These are phyloP conservation scores for Sesamia nonagrioides DNA, from an alignment of 1,140 invertebrate species.

Conservation along the genomic window DNA sequence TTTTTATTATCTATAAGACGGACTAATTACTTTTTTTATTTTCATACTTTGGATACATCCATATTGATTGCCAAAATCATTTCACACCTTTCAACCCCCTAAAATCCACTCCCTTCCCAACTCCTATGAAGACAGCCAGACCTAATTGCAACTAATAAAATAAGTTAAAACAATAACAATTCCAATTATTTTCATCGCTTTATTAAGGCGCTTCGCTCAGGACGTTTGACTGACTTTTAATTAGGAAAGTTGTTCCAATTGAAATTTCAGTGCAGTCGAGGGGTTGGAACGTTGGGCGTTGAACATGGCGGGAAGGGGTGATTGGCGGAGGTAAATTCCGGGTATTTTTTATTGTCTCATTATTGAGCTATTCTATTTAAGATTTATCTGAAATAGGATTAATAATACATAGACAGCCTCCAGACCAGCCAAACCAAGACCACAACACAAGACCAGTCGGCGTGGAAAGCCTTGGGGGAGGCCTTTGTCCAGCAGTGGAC, in stretches of 20 bases:
- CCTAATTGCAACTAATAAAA: slow-evolving; percentile 18
- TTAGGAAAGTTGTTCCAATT: slow-evolving; percentile 51
- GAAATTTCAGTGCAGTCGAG: slow-evolving; percentile 11
- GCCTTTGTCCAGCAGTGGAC: too few relatives aligned
- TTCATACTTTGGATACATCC: too few relatives aligned
- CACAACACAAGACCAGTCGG: too few relatives aligned
- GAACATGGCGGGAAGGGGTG: not conserved
- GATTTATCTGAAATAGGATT: too few relatives aligned
- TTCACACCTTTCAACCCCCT: not conserved
- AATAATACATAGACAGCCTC: too few relatives aligned
- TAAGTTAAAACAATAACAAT: slow-evolving; percentile 34
- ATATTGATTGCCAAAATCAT: too few relatives aligned
- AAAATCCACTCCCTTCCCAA: not conserved
- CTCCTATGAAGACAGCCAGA: not conserved
- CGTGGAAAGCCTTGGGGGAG: too few relatives aligned
- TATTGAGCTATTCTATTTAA: too few relatives aligned
- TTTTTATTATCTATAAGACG: too few relatives aligned
- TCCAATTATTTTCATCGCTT: slow-evolving; percentile 36
- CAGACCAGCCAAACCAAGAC: too few relatives aligned
- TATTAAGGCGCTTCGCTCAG: slow-evolving; percentile 1
- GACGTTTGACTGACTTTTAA: slow-evolving; percentile 53
- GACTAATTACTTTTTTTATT: too few relatives aligned
- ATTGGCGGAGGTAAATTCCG: not conserved
- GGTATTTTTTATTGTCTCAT: not conserved
- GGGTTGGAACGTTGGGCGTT: not conserved